A percentile compares a stretch with the other conserved stretches of the same genome.
Evolutionary conservation across 2,888 invertebrate species (phyloP).

Genomic region (Diloba caeruleocephala): DNA sequence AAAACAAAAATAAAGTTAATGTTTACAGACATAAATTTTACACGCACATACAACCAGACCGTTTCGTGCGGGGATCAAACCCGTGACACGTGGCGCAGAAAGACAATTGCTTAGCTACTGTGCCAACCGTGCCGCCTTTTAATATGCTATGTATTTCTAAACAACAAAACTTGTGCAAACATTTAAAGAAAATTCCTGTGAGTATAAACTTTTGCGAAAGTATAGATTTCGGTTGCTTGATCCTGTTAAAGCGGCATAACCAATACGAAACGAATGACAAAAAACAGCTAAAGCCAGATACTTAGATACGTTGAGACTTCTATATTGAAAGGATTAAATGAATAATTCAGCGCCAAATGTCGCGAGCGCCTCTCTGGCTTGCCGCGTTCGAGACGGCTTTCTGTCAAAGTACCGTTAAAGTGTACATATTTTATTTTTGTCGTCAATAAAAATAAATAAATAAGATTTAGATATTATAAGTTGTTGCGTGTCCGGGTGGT

Average conservation of each 20-base stretch:
- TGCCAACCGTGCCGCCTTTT: no score
- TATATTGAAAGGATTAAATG: conserved; percentile 84
- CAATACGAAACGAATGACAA: conserved; percentile 65
- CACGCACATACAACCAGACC: no score
- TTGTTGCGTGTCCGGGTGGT: no score
- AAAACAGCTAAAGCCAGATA: conserved; percentile 62
- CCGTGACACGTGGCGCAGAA: no score
- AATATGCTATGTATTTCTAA: no score
- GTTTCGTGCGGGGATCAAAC: no score
- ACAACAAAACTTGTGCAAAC: not conserved
- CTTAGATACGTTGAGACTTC: conserved; percentile 66
- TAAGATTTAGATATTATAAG: conserved; percentile 43
- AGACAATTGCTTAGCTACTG: no score
- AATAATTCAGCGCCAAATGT: conserved; percentile 80
- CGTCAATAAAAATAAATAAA: conserved; percentile 58
- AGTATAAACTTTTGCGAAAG: conserved; percentile 12
- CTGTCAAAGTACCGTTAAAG: conserved; percentile 75
- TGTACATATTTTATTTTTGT: conserved; percentile 77
- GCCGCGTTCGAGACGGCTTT: conserved; percentile 69
- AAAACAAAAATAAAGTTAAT: no score
- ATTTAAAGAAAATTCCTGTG: conserved; percentile 1
- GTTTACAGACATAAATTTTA: no score
- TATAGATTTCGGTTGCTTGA: conserved; percentile 37
- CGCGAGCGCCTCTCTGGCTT: conserved; percentile 69
- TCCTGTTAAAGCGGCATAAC: conserved; percentile 52